Conservation (phyloP, 2,113 vertebrate species). For the Globicephala melas region DNA sequence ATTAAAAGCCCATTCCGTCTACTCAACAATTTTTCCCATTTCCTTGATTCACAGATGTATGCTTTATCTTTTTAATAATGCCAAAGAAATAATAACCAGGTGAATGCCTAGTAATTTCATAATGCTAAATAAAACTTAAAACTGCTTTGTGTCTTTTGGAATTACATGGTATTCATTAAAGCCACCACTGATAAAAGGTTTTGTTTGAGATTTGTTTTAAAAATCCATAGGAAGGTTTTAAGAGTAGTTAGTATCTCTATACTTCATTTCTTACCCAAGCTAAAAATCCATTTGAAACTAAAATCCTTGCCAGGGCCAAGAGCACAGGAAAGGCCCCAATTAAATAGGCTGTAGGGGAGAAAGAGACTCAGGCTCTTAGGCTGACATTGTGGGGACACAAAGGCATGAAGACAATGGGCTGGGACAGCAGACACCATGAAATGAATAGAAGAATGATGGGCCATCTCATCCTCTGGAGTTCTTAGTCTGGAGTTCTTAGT, state of each 20-base stretch:
- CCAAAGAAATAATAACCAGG: background rate
- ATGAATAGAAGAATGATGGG: fast-evolving
- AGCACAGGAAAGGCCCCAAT: background rate
- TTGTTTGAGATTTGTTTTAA: background rate
- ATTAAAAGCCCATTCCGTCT: background rate
- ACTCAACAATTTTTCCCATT: background rate
- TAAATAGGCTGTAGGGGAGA: fast-evolving
- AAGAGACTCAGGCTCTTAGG: fast-evolving
- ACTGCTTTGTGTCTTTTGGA: background rate
- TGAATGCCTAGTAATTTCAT: background rate
- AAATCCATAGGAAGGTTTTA: background rate
- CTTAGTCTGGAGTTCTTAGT: fast-evolving
- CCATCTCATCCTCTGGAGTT: fast-evolving
- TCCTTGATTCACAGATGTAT: background rate
- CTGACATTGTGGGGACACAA: fast-evolving
- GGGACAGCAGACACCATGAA: fast-evolving
- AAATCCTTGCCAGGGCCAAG: background rate
- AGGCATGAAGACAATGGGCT: no score
- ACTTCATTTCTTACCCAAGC: background rate
- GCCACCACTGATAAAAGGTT: background rate
- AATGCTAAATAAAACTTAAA: background rate
- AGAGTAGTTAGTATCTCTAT: background rate
- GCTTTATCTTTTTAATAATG: background rate
- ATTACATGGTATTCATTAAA: background rate
- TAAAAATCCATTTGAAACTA: background rate